Evolutionary conservation across 2,113 vertebrate species (phyloP).

Genomic region (Sturnira hondurensis): DNA sequence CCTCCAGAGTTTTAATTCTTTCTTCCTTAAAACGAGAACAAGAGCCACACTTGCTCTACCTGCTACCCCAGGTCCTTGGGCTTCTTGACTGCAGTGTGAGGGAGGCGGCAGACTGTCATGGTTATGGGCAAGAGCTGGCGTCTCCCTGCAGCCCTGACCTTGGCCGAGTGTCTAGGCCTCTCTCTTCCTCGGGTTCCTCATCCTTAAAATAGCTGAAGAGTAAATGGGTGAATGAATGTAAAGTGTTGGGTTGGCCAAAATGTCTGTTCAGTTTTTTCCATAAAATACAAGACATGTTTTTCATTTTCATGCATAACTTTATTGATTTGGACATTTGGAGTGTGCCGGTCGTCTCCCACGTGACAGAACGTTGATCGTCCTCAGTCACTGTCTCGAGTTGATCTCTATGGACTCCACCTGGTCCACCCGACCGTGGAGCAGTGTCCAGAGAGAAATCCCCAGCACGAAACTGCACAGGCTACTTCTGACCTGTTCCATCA

Average conservation of each 20-base stretch:
- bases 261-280: no score
- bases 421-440: no score
- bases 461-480: no score
- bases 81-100: background rate
- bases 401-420: no score
- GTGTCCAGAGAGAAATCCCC: no score
- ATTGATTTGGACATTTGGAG: no score
- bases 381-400: no score
- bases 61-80: background rate
- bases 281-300: no score
- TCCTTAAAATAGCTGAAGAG: background rate
- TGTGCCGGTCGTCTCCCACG: accelerated
- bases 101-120: accelerated
- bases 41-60: background rate
- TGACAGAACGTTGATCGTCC: no score
- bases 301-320: no score
- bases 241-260: background rate
- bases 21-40: background rate
- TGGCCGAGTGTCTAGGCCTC: background rate
- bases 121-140: background rate
- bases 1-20: background rate
- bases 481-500: no score
- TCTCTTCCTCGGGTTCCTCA: background rate
- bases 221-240: background rate
- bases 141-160: background rate